Conservation (phyloP, 2,797 vertebrate species). For the Malurus splendens region DNA sequence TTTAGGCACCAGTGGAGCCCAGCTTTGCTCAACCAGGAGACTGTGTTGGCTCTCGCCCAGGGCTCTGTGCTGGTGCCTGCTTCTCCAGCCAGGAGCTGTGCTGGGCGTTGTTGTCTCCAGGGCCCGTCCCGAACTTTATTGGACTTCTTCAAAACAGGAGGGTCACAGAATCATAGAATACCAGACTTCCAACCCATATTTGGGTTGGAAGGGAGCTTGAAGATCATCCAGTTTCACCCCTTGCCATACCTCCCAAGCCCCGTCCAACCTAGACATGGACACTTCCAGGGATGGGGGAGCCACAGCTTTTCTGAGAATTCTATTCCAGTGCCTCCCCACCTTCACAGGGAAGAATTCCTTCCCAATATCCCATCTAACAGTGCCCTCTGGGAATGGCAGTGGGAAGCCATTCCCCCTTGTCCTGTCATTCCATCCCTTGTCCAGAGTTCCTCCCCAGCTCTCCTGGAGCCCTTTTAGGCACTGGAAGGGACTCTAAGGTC, state of each 20-base stretch:
- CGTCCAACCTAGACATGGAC: too few species aligned
- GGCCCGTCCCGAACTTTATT: neutral
- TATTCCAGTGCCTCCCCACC: accelerated
- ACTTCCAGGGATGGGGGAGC: neutral
- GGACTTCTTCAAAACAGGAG: neutral
- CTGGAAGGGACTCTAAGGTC: neutral
- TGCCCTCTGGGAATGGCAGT: neutral
- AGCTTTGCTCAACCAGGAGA: neutral
- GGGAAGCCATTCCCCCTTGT: neutral
- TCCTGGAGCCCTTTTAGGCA: neutral
- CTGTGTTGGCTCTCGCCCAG: neutral
- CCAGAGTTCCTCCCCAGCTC: neutral
- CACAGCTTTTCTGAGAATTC: neutral
- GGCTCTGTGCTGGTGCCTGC: neutral
- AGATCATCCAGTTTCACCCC: neutral
- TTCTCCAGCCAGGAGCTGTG: neutral
- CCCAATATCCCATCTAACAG: too few species aligned
- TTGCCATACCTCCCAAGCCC: neutral
- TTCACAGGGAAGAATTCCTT: neutral
- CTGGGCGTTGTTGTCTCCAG: neutral
- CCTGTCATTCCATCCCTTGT: neutral
- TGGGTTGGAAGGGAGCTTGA: neutral
- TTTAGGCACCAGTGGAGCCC: neutral
- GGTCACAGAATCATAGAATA: neutral
- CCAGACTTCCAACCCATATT: neutral